Conservation (phyloP, 2,888 invertebrate genomes). For the Eutolmus rufibarbis region DNA sequence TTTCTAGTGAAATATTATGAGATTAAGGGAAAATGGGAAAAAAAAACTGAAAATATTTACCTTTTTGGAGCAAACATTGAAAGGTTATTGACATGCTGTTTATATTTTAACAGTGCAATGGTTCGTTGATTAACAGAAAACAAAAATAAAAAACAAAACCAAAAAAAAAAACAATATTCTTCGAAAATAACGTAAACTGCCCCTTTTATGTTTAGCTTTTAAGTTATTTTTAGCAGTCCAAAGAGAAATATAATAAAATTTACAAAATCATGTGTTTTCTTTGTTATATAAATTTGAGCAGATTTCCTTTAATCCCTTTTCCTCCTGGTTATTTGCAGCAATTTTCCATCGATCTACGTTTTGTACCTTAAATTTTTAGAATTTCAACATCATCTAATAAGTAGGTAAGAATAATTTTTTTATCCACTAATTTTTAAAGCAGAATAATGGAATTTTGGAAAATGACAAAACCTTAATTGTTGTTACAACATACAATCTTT, state of each 20-base stretch:
- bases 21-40: slow-evolving; percentile 30
- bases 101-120: slow-evolving; percentile 31
- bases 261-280: slow-evolving; percentile 2
- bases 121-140: slow-evolving; percentile 27
- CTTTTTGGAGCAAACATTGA: neutral
- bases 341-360: neutral
- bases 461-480: too few relatives aligned
- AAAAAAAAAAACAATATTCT: slow-evolving; percentile 3
- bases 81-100: slow-evolving; percentile 17
- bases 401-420: too few relatives aligned
- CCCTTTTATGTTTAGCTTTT: slow-evolving; percentile 44
- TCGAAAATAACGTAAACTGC: slow-evolving; percentile 37
- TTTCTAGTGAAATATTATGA: slow-evolving; percentile 40
- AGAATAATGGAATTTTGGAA: too few relatives aligned
- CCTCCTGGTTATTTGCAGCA: neutral
- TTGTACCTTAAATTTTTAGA: too few relatives aligned
- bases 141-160: slow-evolving; percentile 3
- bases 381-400: too few relatives aligned
- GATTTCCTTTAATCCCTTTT: too few relatives aligned
- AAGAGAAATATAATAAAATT: slow-evolving; percentile 16
- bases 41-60: slow-evolving; percentile 31
- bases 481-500: too few relatives aligned
- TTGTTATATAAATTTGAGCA: neutral
- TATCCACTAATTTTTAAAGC: too few relatives aligned
- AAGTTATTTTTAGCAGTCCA: slow-evolving; percentile 41